A percentile compares a stretch with the other conserved stretches of the same genome.
phyloP scores from a whole-genome alignment of 2,797 vertebrate genomes.

The Sebastes elongatus region DNA sequence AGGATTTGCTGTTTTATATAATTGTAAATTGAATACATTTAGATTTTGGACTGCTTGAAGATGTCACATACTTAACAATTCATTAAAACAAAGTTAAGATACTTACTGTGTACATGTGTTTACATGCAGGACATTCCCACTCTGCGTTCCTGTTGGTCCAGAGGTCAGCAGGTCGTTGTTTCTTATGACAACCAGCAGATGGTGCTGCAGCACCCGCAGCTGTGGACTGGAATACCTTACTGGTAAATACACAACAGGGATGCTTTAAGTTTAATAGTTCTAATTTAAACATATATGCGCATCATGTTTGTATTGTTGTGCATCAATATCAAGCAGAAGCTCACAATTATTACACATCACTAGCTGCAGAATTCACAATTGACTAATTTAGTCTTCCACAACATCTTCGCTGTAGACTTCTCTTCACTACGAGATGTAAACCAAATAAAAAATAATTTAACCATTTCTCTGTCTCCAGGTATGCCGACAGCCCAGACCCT shows the following conservation, averaged over 20 bases:
- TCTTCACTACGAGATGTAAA: background rate
- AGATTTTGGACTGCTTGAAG: background rate
- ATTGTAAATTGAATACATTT: too few relatives aligned
- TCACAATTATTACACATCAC: too few relatives aligned
- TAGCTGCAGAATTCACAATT: background rate
- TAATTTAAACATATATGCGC: background rate
- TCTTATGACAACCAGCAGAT: slow-evolving; percentile 82
- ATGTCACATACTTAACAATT: background rate
- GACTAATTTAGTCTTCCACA: too few relatives aligned
- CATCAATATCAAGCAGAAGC: background rate
- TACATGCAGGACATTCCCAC: slow-evolving; percentile 83
- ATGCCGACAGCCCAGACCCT: slow-evolving; percentile 84
- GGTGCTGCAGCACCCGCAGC: slow-evolving; percentile 67
- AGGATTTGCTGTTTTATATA: too few relatives aligned
- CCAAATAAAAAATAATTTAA: background rate
- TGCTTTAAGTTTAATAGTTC: background rate
- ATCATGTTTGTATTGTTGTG: background rate
- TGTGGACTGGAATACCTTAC: slow-evolving; percentile 85
- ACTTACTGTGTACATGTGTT: background rate
- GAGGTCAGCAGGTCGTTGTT: slow-evolving; percentile 85
- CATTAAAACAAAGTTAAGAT: background rate
- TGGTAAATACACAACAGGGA: slow-evolving; percentile 37
- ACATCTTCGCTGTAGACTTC: background rate
- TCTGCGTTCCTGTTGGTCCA: slow-evolving; percentile 84
- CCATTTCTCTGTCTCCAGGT: slow-evolving; percentile 79